Evolutionary conservation across 2,888 invertebrate genomes (phyloP), one percentile per base, ranked within the genome.

Genomic region (Limenitis camilla): DNA sequence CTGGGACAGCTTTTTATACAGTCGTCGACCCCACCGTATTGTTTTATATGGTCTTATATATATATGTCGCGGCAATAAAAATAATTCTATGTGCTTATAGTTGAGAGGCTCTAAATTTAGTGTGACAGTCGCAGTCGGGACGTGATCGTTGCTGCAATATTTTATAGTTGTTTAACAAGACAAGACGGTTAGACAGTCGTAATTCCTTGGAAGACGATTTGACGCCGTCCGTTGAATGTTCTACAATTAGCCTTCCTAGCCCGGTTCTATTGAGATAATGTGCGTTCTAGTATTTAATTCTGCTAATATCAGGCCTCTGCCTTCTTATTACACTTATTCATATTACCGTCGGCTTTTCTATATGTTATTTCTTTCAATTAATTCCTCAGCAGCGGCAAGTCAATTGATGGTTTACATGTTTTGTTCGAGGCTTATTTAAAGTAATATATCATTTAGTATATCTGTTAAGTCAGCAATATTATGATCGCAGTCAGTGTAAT

Each of bases 361-460:
- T 19, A 1, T 2, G 19, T 19, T 19, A n/a, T n/a, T n/a, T n/a
- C n/a, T n/a, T n/a, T n/a, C n/a, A n/a, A n/a, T n/a, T n/a, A n/a
- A n/a, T 19, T 19, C 19, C 19, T 19, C 3, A 19, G 19, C 19
- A 19, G 3, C 19, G 19, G 19, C 19, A 19, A 19, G 3, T 19
- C 19, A 19, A 19, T 19, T 19, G 19, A 19, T 19, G 19, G 19
- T 19, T 19, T 19, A 19, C n/a, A 19, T 2, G 19, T 19, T 19
- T 19, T 19, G 3, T 19, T 19, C 35, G 6, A n/a, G 6, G 10
- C 5, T 35, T 36, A 36, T 36, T 36, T 36, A 2, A 6, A 8
- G n/a, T 36, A 36, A 29, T 96, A 96, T 61, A 96, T 96, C 10
- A 96, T 96, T 94, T 88, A 61, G 57, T 62, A 74, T 64, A 74